A percentile compares a stretch with the other conserved stretches of the same genome.
Conservation (phyloP, 1,140 invertebrate species). For the Schlechtendalia chinensis region DNA sequence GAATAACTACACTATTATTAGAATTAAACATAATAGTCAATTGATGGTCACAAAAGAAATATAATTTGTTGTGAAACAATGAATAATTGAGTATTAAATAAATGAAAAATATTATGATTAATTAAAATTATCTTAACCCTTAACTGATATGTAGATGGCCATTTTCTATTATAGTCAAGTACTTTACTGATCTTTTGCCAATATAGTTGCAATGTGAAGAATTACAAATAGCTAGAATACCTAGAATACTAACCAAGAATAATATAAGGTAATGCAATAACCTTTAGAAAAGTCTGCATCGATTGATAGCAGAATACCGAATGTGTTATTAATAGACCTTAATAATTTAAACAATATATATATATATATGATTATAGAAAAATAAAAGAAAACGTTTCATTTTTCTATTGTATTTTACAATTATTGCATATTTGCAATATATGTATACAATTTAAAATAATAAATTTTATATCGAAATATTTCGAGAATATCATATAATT, state of each 20-base stretch:
- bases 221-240: not conserved
- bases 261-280: constrained; percentile 6
- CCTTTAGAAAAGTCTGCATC: not conserved
- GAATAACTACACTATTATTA: no score
- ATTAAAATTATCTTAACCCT: not conserved
- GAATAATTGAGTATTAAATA: not conserved
- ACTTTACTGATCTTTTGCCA: constrained; percentile 2
- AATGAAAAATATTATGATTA: not conserved
- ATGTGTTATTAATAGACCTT: not conserved
- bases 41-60: no score
- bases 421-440: no score
- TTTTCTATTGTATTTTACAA: no score
- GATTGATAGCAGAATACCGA: constrained; percentile 6
- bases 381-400: no score
- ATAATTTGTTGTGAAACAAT: no score
- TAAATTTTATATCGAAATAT: no score
- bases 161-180: constrained; percentile 3
- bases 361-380: no score
- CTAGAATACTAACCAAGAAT: constrained; percentile 4
- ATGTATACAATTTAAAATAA: no score
- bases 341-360: no score
- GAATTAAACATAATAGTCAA: no score
- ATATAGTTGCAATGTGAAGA: constrained; percentile 20
- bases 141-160: not conserved
- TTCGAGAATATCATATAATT: no score